Conservation (phyloP, 2,888 invertebrate species). For the Cantharis nigra region DNA sequence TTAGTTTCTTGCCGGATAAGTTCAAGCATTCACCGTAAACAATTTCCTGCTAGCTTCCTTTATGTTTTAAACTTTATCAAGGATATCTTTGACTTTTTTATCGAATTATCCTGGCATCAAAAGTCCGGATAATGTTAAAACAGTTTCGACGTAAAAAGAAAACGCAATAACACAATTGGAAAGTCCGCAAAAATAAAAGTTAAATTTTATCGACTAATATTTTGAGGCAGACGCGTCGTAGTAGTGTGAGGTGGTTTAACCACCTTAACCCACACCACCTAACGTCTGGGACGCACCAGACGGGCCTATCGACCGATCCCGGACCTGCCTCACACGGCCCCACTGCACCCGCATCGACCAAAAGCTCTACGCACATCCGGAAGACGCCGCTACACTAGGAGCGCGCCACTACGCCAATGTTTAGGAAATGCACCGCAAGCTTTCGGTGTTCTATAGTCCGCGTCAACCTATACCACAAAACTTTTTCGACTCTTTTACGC, state of each 20-base stretch:
- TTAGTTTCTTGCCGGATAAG: background rate
- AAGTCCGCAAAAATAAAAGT: background rate
- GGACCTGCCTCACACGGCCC: slow-evolving; percentile 48
- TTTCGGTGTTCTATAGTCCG: slow-evolving; percentile 16
- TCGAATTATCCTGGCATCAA: background rate
- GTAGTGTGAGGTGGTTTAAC: slow-evolving; percentile 21
- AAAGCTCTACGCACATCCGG: slow-evolving; percentile 37
- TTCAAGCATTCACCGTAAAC: background rate
- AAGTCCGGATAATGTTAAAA: background rate
- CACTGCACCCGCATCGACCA: slow-evolving; percentile 42
- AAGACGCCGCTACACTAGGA: slow-evolving; percentile 29
- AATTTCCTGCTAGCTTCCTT: background rate
- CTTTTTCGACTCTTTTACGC: background rate
- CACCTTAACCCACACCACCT: slow-evolving; percentile 18
- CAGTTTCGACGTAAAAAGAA: background rate
- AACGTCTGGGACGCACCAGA: slow-evolving; percentile 41
- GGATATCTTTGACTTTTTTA: background rate
- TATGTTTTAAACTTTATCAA: background rate
- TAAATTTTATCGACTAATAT: slow-evolving; percentile 12
- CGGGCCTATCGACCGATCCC: slow-evolving; percentile 47
- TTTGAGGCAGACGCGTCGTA: slow-evolving; percentile 25
- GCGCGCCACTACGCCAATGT: slow-evolving; percentile 25
- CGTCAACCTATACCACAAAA: slow-evolving; percentile 2
- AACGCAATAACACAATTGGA: background rate
- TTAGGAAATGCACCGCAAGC: slow-evolving; percentile 30